phyloP scores from a whole-genome alignment of 2,888 invertebrate genomes.

The Camponotus fellah region DNA sequence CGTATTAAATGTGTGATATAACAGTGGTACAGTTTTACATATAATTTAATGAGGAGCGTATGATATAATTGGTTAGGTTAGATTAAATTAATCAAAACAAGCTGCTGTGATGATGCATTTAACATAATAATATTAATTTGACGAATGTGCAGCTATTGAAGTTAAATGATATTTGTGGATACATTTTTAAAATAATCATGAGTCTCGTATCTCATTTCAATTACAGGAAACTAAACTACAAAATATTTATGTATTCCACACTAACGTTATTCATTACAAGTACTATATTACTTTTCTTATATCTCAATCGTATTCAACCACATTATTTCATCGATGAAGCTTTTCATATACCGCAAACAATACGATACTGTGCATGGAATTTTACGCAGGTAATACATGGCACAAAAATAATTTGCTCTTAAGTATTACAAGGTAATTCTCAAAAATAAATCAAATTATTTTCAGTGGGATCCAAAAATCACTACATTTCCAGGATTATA shows the following conservation, averaged over 20 bases:
- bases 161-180: not conserved
- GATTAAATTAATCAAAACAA: not conserved
- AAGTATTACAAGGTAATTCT: not conserved
- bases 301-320: constrained; percentile 81
- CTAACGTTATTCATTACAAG: constrained; percentile 59
- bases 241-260: not conserved
- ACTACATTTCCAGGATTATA: constrained; percentile 99
- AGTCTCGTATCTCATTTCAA: not conserved
- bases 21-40: not conserved
- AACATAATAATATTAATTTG: not conserved
- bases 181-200: not conserved
- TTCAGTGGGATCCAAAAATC: constrained; percentile 97
- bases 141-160: not conserved
- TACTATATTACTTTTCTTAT: constrained; percentile 76
- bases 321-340: constrained; percentile 95
- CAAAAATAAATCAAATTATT: constrained; percentile 74
- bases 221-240: not conserved
- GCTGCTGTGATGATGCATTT: not conserved
- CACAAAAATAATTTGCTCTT: not conserved
- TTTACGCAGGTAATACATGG: constrained; percentile 89
- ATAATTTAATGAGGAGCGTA: not conserved
- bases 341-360: constrained; percentile 96
- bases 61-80: not conserved
- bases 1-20: not conserved
- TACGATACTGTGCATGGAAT: constrained; percentile 92